Conservation (phyloP, 2,113 vertebrate genomes). For the Petaurus breviceps region DNA sequence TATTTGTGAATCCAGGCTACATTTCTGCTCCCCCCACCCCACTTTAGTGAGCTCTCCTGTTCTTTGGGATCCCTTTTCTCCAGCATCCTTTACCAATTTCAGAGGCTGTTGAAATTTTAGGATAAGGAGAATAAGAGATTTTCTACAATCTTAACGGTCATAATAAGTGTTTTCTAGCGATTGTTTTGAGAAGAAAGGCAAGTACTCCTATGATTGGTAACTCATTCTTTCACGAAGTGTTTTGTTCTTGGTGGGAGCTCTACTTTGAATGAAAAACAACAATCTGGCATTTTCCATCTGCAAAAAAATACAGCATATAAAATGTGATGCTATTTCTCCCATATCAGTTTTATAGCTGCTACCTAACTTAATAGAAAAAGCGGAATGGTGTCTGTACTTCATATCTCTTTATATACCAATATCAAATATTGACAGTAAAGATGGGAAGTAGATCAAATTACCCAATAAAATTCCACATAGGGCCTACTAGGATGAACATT, state of each 20-base stretch:
- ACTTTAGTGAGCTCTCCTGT: background rate
- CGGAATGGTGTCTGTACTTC: constrained; percentile 19
- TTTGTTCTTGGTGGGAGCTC: background rate
- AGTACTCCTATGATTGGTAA: background rate
- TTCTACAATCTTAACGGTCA: background rate
- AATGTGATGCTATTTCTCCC: background rate
- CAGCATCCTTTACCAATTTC: background rate
- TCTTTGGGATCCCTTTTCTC: background rate
- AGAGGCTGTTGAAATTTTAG: background rate
- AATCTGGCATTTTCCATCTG: background rate
- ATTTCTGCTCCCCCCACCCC: background rate
- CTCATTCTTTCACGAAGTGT: background rate
- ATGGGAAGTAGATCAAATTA: background rate
- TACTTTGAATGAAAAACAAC: background rate
- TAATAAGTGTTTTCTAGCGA: background rate
- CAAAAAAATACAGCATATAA: background rate
- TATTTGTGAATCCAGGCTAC: background rate
- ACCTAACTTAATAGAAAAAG: background rate
- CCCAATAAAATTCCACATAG: background rate
- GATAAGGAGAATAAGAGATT: background rate
- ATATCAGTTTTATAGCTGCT: constrained; percentile 13
- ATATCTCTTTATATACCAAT: background rate
- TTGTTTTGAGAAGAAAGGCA: background rate
- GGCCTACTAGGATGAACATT: accelerated
- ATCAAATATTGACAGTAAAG: background rate